Conservation (phyloP, 2,888 invertebrate species). For the Peribatodes rhomboidaria region DNA sequence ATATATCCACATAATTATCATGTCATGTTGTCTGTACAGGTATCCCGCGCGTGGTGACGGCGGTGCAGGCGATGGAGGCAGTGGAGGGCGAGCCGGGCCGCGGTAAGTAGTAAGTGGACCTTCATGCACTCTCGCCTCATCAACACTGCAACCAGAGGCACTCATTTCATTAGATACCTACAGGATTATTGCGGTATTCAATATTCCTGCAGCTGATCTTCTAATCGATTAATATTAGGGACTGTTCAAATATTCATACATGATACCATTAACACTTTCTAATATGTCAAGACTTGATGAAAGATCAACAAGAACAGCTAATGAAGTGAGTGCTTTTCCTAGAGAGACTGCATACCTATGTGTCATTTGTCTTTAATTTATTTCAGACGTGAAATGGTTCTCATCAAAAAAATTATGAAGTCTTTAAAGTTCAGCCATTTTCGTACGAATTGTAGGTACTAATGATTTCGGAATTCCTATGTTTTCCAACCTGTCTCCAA, state of each 20-base stretch:
- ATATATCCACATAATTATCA: background rate
- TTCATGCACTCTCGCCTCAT: slow-evolving; percentile 85
- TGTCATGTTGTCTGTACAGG: slow-evolving; percentile 76
- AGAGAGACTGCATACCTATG: slow-evolving; percentile 42
- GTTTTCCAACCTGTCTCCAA: too few relatives aligned
- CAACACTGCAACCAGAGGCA: slow-evolving; percentile 63
- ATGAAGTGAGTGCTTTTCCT: slow-evolving; percentile 33
- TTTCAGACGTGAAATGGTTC: background rate
- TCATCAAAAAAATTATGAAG: too few relatives aligned
- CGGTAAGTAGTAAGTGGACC: slow-evolving; percentile 94
- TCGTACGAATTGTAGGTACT: too few relatives aligned
- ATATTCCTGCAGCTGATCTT: too few relatives aligned
- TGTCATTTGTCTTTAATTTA: background rate
- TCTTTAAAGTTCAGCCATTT: too few relatives aligned
- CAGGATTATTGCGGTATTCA: too few relatives aligned
- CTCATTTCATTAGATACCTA: slow-evolving; percentile 50
- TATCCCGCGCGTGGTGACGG: slow-evolving; percentile 91
- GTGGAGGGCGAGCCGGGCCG: slow-evolving; percentile 89
- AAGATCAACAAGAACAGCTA: background rate
- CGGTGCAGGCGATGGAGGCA: slow-evolving; percentile 88
- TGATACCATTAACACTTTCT: too few relatives aligned
- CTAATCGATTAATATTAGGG: too few relatives aligned
- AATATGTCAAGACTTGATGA: too few relatives aligned
- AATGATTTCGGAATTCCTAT: too few relatives aligned
- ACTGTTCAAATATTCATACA: too few relatives aligned